Base-by-base conservation (phyloP, 2,797 vertebrate species). In the Rhyacichthys aspro region DNA sequence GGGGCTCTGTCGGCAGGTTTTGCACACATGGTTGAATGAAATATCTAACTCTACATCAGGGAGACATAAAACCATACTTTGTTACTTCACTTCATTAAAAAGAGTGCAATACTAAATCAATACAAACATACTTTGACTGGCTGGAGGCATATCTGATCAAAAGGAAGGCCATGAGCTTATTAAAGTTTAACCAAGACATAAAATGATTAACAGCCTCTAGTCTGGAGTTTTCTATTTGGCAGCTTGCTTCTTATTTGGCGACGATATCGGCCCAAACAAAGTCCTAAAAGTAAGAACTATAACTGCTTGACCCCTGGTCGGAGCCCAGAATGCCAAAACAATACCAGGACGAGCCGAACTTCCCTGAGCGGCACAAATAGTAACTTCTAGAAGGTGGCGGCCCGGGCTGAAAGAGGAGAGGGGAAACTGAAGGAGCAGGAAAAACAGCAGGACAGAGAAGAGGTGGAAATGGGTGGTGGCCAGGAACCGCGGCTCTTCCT, bases 401-500 rank as follows among this genome's bases (percentile, higher is more conserved):
- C 55, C 39, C 61, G 63, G 65, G 59, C 79, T 85, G 37, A 75
- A 82, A 78, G 81, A 76, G 75, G 81, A 84, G 78, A 84, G 9
- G 69, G 86, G 82, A 88, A 86, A 39, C 78, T 18, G 75, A 59
- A 60, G 76, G 76, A 83, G 80, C 78, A 87, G 86, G 82, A 85
- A 88, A 90, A 90, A 84, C 87, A 91, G 83, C 82, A 88, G 85
- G 84, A 86, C 79, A 86, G 84, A 88, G 86, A 85, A 87, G 85
- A 87, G 84, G 86, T 90, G 90, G 91, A 93, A 93, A 90, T 91
- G 91, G 93, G 92, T 81, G 90, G 86, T 55, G 87, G 82, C 70
- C 81, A 89, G 88, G 89, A 91, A 92, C 89, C 45, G 56, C 23
- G 7, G 23, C 23, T 38, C 49, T 52, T 52, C 49, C 49, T 37